Evolutionary conservation across 2,888 invertebrate species (phyloP), one percentile per base, ranked within the genome.

Genomic region (Ormyrus pomaceus): DNA sequence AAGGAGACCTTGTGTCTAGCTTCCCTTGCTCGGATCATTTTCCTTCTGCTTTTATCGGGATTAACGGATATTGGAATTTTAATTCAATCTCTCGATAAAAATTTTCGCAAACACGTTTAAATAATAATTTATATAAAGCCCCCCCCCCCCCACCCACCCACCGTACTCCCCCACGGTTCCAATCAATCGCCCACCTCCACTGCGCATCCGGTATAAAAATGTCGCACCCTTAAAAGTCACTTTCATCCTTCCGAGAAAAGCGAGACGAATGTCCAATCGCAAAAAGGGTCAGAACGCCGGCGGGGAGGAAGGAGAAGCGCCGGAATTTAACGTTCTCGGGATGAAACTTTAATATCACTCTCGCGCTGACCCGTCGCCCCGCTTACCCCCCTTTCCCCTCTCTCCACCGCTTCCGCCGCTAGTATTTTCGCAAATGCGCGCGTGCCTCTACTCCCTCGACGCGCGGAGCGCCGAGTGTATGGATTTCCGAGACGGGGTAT

Each of bases 291-390:
- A 11, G 59, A 11, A 56, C 5, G 34, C 6, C 11, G 46, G 46
- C 0, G 68, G 46, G 0, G 59, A 10, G 19, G 10, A 13, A 19
- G 59, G 45, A n/a, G 62, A 34, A 19, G 51, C 50, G 69, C 19
- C 10, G 58, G 74, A 79, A 74, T 79, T 80, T 66, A 72, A 76
- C 66, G 76, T 80, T 66, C 59, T 65, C 66, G 48, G 59, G 55
- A 76, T 80, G 71, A 80, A 80, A 80, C 59, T 80, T 80, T 80
- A 80, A 80, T 76, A 76, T 71, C 71, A 61, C 72, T 62, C 77
- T 56, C 65, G 58, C 19, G 61, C 55, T 71, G 79, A 75, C 75
- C 79, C 61, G 65, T 46, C 50, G 5, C 11, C 48, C 48, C n/a
- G n/a, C 19, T 19, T 19, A 19, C 19, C 19, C 19, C 19, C 8